phyloP scores from a whole-genome alignment of 2,113 vertebrate genomes.

The Toxotes chatareus region DNA sequence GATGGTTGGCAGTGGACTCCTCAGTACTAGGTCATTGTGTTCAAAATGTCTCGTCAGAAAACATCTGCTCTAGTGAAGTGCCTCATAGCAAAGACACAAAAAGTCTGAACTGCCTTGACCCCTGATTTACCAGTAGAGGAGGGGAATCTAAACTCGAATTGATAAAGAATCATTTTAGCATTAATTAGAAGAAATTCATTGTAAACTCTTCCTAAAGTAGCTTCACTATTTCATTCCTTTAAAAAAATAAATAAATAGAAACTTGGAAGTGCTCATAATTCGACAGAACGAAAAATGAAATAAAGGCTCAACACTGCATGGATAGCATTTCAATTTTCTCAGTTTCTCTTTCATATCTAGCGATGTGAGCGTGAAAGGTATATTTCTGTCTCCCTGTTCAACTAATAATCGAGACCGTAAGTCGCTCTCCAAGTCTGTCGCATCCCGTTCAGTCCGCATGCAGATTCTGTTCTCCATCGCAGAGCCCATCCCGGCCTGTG shows the following conservation, averaged over 20 bases:
- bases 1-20: too few relatives aligned
- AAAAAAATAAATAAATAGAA: too few relatives aligned
- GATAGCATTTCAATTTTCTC: too few relatives aligned
- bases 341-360: too few relatives aligned
- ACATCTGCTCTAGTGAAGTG: neutral
- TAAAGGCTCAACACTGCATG: too few relatives aligned
- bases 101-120: neutral
- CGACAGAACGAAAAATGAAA: too few relatives aligned
- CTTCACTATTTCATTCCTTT: too few relatives aligned
- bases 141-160: neutral
- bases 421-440: conserved; percentile 17
- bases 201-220: neutral
- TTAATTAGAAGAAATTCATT: neutral
- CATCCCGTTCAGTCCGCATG: conserved; percentile 54
- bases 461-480: conserved; percentile 54
- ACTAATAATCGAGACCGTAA: neutral
- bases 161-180: neutral
- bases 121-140: neutral
- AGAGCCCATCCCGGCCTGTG: conserved; percentile 73
- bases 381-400: neutral
- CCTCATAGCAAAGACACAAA: neutral
- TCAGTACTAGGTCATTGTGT: neutral
- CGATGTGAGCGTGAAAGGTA: neutral
- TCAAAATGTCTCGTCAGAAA: neutral
- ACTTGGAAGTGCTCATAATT: too few relatives aligned